phyloP scores from a whole-genome alignment of 2,888 invertebrate species.

The Augiades crinisus region DNA sequence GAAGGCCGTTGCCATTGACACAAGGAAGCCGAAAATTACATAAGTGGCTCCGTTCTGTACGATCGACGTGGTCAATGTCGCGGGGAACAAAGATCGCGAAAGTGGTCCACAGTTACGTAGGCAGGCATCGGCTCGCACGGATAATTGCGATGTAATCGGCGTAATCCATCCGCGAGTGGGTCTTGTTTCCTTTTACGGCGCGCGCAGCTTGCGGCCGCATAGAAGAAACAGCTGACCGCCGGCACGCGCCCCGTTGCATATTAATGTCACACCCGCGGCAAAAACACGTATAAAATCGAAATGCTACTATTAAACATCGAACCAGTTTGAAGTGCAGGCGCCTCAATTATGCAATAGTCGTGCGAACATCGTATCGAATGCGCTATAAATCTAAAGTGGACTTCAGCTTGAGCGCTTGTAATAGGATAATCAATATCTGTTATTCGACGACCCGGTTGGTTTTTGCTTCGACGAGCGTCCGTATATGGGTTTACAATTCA shows the following conservation, averaged over 20 bases:
- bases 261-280: constrained; percentile 63
- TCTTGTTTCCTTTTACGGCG: constrained; percentile 76
- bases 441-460: constrained; percentile 38
- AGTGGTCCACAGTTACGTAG: constrained; percentile 51
- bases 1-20: constrained; percentile 63
- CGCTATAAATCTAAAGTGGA: constrained; percentile 24
- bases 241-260: constrained; percentile 77
- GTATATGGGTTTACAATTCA: constrained; percentile 17
- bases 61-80: constrained; percentile 70
- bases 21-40: constrained; percentile 61
- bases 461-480: constrained; percentile 30
- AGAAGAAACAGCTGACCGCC: constrained; percentile 77
- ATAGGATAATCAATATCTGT: constrained; percentile 50
- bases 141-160: constrained; percentile 78
- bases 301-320: constrained; percentile 60
- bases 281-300: constrained; percentile 69
- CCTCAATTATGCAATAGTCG: constrained; percentile 49
- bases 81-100: constrained; percentile 71
- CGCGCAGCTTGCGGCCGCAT: constrained; percentile 72
- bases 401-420: constrained; percentile 40
- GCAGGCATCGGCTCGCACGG: constrained; percentile 43
- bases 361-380: constrained; percentile 19
- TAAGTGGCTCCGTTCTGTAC: constrained; percentile 41
- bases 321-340: constrained; percentile 62
- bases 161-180: constrained; percentile 70